phyloP scores from a whole-genome alignment of 2,797 vertebrate species.

The Enoplosus armatus region DNA sequence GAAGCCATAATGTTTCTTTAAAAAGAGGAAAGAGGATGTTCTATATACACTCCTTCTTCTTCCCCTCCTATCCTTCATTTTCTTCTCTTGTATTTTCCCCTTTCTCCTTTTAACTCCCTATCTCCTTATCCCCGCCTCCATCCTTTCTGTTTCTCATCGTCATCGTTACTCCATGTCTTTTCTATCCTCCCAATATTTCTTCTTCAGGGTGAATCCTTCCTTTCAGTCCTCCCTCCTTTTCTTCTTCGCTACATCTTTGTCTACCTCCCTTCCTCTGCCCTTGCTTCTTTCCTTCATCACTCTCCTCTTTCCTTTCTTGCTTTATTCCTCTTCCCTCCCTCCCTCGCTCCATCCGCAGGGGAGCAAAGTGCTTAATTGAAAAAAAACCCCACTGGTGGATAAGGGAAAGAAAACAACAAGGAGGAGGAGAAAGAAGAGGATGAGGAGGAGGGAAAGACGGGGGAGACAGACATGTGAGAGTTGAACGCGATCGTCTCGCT shows the following conservation, averaged over 20 bases:
- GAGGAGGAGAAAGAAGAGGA: background rate
- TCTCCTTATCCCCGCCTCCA: background rate
- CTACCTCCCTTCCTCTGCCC: background rate
- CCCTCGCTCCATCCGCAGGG: background rate
- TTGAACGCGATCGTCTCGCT: background rate
- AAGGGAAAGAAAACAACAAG: background rate
- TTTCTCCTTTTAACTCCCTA: background rate
- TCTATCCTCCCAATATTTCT: background rate
- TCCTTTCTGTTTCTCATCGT: background rate
- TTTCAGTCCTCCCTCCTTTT: background rate
- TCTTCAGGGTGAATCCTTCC: background rate
- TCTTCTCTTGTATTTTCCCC: too few relatives aligned
- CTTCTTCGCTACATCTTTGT: background rate
- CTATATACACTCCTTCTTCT: background rate
- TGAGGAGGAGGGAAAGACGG: background rate
- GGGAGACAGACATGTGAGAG: slow-evolving; percentile 2
- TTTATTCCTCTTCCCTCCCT: background rate
- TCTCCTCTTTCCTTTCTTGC: background rate
- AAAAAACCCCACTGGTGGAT: slow-evolving; percentile 17
- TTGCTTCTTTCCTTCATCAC: background rate
- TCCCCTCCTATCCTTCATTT: too few relatives aligned
- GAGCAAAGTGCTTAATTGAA: slow-evolving; percentile 11
- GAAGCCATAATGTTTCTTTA: background rate
- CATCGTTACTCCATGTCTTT: background rate
- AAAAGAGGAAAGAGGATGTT: background rate